phyloP scores from a whole-genome alignment of 2,797 vertebrate genomes.

The Molossus molossus region DNA sequence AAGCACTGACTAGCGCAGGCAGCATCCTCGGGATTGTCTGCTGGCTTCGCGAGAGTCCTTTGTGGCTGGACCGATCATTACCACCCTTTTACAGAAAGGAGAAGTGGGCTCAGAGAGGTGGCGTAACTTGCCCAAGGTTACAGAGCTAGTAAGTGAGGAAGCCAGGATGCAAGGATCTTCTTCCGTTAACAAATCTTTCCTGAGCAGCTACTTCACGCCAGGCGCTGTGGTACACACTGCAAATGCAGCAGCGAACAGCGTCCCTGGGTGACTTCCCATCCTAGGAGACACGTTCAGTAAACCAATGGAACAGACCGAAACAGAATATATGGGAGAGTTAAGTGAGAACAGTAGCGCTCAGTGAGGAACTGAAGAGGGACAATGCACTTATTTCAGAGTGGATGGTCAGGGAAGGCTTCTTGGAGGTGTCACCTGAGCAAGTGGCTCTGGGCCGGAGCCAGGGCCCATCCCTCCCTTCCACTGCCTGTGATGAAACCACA shows the following conservation, averaged over 20 bases:
- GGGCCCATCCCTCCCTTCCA: neutral
- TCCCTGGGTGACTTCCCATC: neutral
- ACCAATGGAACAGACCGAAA: fast-evolving
- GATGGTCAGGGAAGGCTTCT: neutral
- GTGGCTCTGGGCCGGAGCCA: neutral
- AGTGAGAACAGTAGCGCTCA: neutral
- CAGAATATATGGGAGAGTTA: fast-evolving
- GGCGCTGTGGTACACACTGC: neutral
- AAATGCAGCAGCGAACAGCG: neutral
- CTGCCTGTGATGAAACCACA: neutral
- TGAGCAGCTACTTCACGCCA: neutral
- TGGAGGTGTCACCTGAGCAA: neutral
- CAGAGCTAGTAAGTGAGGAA: neutral
- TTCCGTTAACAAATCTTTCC: neutral
- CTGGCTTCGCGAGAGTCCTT: neutral
- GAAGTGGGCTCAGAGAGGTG: neutral
- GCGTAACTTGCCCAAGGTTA: neutral
- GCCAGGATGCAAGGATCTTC: neutral
- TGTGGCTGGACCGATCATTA: neutral
- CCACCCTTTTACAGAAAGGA: neutral
- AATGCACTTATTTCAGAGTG: neutral
- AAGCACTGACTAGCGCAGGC: fast-evolving
- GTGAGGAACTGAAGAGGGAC: neutral
- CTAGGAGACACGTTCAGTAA: neutral
- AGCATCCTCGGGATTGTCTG: neutral